Evolutionary conservation across 2,888 invertebrate genomes (phyloP).

Genomic region (Hipparchia semele): DNA sequence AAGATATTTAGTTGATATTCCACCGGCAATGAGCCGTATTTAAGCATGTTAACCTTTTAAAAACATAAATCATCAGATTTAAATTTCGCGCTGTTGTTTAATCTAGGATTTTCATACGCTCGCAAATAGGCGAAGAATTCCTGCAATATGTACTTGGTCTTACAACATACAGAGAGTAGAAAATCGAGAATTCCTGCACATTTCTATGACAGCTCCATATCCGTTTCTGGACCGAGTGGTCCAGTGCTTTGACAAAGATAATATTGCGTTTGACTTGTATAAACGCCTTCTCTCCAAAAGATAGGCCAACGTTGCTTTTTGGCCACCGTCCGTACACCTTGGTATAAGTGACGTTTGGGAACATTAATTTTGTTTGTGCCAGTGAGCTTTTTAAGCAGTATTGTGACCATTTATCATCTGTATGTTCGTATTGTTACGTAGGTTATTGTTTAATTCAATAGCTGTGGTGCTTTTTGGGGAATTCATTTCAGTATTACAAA

Average conservation of each 20-base stretch:
- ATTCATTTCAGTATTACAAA: background rate
- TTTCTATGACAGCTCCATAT: background rate
- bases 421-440: conserved; percentile 6
- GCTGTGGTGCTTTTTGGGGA: background rate
- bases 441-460: conserved; percentile 16
- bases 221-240: background rate
- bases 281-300: background rate
- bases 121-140: too few species aligned
- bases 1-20: too few species aligned
- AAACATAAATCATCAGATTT: background rate
- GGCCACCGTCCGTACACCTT: conserved; percentile 39
- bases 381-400: conserved; percentile 21
- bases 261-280: background rate
- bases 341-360: conserved; percentile 42
- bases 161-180: background rate
- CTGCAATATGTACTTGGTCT: too few species aligned
- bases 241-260: background rate
- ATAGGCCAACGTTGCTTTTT: background rate
- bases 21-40: too few species aligned
- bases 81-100: background rate
- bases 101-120: too few species aligned
- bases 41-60: too few species aligned
- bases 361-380: conserved; percentile 40
- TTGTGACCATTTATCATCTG: conserved; percentile 23
- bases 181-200: background rate